Evolutionary conservation across 1,140 invertebrate species (phyloP), one percentile per base, ranked within the genome.

Genomic region (Dryas iulia): DNA sequence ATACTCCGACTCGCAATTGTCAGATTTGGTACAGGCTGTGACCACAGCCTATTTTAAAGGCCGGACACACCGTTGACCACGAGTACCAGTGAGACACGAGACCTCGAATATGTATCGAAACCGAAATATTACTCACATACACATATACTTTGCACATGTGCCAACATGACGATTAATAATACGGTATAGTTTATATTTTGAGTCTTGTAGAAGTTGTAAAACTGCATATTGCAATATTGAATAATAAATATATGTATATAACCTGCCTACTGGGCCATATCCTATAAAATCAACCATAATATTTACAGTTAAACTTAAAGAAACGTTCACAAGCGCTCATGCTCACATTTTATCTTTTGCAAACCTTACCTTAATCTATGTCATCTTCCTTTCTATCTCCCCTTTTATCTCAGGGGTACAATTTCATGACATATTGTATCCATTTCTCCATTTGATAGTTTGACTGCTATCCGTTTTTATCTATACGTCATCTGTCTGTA

Each of bases 361-460:
- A 47, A 47, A 18, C 39, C 14, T 47, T 47, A 47, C 18, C 39
- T 47, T 47, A 47, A 47, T 47, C 39, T 47, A 47, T 18, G 39
- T 47, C 39, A 47, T 47, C 39, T 47, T 47, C 39, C 7, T 21
- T 47, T 47, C 39, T 47, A 47, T 47, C 39, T 47, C 39, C 39
- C 39, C 39, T 47, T 47, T 47, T 47, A 47, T 47, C 39, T 47
- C 39, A 18, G 18, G 39, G 39, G 39, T 21, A 47, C 39, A 47
- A 47, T 21, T 18, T 47, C 39, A 21, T 47, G 39, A 47, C 39
- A 47, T 47, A 47, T 47, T 47, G 18, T 47, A 47, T 47, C 39
- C 39, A 47, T 47, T 47, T 18, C 39, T 47, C 39, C 39, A 47
- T 47, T 47, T 47, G 18, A 47, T 47, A 47, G 39, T 21, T 47